Conservation (phyloP, 2,113 vertebrate species). For the Brevimyrus niger region DNA sequence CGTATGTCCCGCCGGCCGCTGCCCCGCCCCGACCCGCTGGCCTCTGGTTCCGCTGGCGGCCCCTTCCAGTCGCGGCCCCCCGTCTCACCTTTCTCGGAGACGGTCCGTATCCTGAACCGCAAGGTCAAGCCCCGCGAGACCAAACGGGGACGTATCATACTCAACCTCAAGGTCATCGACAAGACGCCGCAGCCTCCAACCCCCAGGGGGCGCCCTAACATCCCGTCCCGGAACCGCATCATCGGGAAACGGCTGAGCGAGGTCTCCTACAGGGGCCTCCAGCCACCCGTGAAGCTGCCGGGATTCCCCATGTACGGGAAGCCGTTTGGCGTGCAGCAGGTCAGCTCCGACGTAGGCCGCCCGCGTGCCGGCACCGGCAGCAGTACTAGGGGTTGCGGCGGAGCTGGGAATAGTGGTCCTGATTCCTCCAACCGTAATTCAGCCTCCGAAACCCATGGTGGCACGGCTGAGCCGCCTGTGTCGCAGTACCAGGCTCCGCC, state of each 20-base stretch:
- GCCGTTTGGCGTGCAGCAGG: constrained; percentile 61
- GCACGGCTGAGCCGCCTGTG: not conserved
- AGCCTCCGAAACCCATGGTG: not conserved
- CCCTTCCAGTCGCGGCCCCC: constrained; percentile 63
- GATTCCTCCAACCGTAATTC: not conserved
- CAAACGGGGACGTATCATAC: constrained; percentile 89
- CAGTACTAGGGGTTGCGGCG: constrained; percentile 14
- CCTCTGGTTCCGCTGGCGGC: constrained; percentile 15
- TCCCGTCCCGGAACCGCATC: constrained; percentile 89
- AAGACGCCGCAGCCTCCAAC: constrained; percentile 51
- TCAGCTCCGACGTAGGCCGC: constrained; percentile 51
- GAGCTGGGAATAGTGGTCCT: not conserved
- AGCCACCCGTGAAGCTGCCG: constrained; percentile 64
- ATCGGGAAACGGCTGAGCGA: constrained; percentile 84
- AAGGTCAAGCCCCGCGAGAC: constrained; percentile 90
- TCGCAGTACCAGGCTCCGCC: constrained; percentile 38
- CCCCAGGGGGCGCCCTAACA: constrained; percentile 69
- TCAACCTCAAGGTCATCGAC: constrained; percentile 94
- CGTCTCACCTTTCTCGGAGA: constrained; percentile 88
- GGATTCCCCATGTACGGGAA: constrained; percentile 68
- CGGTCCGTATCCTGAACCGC: constrained; percentile 93
- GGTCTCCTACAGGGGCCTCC: constrained; percentile 82
- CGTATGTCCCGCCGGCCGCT: constrained; percentile 90
- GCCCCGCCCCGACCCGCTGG: constrained; percentile 76
- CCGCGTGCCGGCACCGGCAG: constrained; percentile 49